Percentiles rank a stretch among this genome's conserved stretches.
Conservation (phyloP, 2,888 invertebrate genomes). For the Pachydiplax longipennis region DNA sequence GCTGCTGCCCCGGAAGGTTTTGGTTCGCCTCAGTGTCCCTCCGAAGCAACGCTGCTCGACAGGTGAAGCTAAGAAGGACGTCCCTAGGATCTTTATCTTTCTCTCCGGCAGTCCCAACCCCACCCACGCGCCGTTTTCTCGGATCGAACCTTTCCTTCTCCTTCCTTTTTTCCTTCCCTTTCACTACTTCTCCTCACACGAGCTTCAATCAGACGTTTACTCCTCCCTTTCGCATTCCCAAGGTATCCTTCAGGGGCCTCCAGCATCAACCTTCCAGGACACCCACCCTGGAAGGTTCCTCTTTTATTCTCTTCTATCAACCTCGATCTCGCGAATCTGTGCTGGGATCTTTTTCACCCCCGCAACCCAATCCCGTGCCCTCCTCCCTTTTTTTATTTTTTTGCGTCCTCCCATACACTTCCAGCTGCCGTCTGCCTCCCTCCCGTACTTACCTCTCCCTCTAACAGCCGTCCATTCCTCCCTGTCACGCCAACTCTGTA, state of each 20-base stretch:
- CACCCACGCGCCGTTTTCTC: not conserved
- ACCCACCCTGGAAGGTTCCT: conserved; percentile 1
- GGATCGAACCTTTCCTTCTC: not conserved
- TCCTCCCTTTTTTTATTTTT: not conserved
- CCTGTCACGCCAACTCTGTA: not conserved
- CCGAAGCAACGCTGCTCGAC: not conserved
- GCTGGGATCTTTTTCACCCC: conserved; percentile 34
- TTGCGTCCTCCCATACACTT: not conserved
- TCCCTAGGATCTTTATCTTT: not conserved
- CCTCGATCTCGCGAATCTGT: conserved; percentile 43
- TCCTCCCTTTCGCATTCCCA: not conserved
- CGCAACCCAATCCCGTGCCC: conserved; percentile 34
- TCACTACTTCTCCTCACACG: not conserved
- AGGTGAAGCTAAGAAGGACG: conserved; percentile 7
- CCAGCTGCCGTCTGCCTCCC: not conserved
- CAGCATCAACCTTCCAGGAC: conserved; percentile 25
- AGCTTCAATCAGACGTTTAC: conserved; percentile 33
- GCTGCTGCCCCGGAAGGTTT: conserved; percentile 24
- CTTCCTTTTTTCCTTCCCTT: not conserved
- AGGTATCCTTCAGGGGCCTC: not conserved
- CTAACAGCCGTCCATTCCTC: not conserved
- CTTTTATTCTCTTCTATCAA: not conserved
- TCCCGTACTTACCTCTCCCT: not conserved
- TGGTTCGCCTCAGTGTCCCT: not conserved
- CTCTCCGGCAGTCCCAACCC: not conserved